These are phyloP conservation scores for Drosophila bocki DNA, from an alignment of 1,140 invertebrate genomes.

Conservation along the genomic window DNA sequence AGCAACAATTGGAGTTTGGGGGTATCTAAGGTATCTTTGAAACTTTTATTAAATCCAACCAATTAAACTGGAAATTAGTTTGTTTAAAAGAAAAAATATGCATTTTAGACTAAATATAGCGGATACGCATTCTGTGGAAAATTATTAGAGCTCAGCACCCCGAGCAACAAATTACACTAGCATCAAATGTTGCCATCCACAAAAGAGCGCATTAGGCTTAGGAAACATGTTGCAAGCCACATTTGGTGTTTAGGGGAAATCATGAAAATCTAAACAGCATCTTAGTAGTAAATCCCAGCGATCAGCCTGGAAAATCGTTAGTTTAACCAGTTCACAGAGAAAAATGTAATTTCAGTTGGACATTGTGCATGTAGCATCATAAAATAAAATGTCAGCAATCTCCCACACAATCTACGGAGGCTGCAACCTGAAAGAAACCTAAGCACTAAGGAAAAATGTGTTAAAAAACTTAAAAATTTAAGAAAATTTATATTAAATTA, in stretches of 20 bases:
- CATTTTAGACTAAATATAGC: neutral
- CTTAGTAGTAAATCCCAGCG: conserved; percentile 2
- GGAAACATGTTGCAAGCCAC: conserved; percentile 39
- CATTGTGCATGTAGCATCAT: conserved; percentile 36
- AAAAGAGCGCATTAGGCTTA: conserved; percentile 10
- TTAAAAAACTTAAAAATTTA: too few relatives aligned
- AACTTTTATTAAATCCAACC: too few relatives aligned
- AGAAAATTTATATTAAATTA: too few relatives aligned
- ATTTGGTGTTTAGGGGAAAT: neutral
- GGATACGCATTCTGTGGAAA: conserved; percentile 12
- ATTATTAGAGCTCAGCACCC: conserved; percentile 37
- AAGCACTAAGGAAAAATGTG: neutral
- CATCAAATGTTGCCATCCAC: conserved; percentile 36
- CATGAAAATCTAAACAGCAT: neutral
- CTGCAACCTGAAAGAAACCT: conserved; percentile 4
- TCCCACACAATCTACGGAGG: conserved; percentile 26
- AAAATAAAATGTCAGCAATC: conserved; percentile 41
- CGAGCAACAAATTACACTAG: neutral
- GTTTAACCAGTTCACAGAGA: conserved; percentile 16
- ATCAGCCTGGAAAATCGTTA: conserved; percentile 22
- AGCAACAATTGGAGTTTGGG: conserved; percentile 1
- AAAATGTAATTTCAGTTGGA: conserved; percentile 24
- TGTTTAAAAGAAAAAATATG: neutral
- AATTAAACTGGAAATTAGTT: neutral
- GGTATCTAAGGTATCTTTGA: neutral